phyloP scores from a whole-genome alignment of 2,113 vertebrate species.

The Pavo muticus region DNA sequence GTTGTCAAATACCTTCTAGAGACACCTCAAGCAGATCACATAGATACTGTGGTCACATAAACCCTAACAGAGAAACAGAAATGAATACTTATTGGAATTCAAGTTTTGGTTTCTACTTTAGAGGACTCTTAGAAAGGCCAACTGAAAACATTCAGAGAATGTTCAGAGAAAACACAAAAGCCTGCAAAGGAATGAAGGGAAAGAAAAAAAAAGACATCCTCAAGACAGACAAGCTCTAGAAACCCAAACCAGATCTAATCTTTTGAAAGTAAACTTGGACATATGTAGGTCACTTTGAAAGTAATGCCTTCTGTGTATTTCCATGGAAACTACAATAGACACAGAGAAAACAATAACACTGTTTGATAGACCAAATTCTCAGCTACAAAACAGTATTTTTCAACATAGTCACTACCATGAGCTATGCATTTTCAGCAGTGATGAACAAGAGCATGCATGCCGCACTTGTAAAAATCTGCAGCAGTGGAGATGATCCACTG shows the following conservation, averaged over 20 bases:
- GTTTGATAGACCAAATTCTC: too few relatives aligned
- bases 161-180: neutral
- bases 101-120: neutral
- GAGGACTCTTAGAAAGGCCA: neutral
- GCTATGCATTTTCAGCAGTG: too few relatives aligned
- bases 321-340: too few relatives aligned
- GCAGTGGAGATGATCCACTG: too few relatives aligned
- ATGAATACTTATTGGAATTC: neutral
- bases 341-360: too few relatives aligned
- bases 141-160: neutral
- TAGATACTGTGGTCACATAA: neutral
- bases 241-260: neutral
- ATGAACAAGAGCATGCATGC: too few relatives aligned
- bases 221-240: neutral
- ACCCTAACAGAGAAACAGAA: neutral
- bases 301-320: too few relatives aligned
- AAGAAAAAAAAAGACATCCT: neutral
- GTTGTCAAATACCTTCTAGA: neutral
- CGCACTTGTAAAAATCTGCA: too few relatives aligned
- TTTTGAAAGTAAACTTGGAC: neutral
- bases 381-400: too few relatives aligned
- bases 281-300: too few relatives aligned
- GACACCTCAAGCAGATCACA: neutral
- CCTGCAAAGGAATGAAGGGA: accelerated
- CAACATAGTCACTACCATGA: too few relatives aligned